phyloP scores from a whole-genome alignment of 2,888 invertebrate species.

The Dynastes grantii region DNA sequence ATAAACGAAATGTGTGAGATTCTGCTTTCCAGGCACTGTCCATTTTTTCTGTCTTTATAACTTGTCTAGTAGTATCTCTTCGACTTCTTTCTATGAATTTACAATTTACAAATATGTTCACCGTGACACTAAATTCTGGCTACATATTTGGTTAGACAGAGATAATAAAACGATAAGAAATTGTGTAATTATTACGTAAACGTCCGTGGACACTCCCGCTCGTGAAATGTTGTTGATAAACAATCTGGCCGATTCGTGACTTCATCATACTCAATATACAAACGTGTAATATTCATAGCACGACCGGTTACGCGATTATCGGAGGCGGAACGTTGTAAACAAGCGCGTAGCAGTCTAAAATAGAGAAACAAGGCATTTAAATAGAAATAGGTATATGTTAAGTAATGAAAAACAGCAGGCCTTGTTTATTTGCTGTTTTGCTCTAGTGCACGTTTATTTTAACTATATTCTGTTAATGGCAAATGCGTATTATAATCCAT shows the following conservation, averaged over 20 bases:
- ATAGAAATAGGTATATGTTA: background rate
- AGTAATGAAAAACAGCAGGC: background rate
- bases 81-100: no score
- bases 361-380: background rate
- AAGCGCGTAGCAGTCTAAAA: conserved; percentile 10
- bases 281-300: conserved; percentile 17
- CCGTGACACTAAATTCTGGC: no score
- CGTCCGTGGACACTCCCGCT: background rate
- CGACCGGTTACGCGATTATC: conserved; percentile 2
- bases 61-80: no score
- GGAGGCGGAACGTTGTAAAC: conserved; percentile 22
- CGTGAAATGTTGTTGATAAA: conserved; percentile 16
- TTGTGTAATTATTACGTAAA: conserved; percentile 4
- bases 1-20: no score
- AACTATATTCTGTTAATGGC: no score
- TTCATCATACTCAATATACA: conserved; percentile 12
- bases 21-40: no score
- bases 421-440: no score
- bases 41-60: no score
- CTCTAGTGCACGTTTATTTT: no score
- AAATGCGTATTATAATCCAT: no score
- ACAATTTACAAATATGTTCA: no score
- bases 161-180: conserved; percentile 8
- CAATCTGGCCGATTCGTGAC: conserved; percentile 27
- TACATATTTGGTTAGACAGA: background rate